Percentiles rank a stretch among this genome's conserved stretches.
phyloP scores from a whole-genome alignment of 2,888 invertebrate species.

The Pammene fasciana region DNA sequence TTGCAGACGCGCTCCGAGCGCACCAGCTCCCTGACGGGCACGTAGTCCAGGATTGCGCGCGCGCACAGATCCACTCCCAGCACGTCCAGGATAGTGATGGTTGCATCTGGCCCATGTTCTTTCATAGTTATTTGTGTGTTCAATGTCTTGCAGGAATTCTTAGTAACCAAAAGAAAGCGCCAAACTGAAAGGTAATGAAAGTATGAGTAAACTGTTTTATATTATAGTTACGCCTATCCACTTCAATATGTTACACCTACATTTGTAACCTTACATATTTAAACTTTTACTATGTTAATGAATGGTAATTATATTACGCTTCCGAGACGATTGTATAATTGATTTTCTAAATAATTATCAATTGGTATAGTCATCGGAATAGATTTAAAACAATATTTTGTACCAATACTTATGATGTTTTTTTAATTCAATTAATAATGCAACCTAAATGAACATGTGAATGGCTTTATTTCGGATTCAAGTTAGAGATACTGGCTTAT shows the following conservation, averaged over 20 bases:
- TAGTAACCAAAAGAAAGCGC: no score
- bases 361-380: not conserved
- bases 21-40: not conserved
- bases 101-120: not conserved
- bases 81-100: not conserved
- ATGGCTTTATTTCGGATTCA: no score
- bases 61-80: slow-evolving; percentile 2
- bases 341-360: not conserved
- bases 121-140: not conserved
- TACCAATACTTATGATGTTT: no score
- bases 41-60: not conserved
- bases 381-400: no score
- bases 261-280: not conserved
- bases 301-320: not conserved
- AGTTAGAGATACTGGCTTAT: no score
- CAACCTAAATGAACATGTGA: no score
- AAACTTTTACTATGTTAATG: not conserved
- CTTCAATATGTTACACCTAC: not conserved
- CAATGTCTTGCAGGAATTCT: not conserved
- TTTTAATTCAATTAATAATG: no score
- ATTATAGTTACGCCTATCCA: not conserved
- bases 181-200: no score
- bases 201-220: not conserved
- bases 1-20: not conserved
- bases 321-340: slow-evolving; percentile 1